phyloP scores from a whole-genome alignment of 2,888 invertebrate genomes.

The Petrolisthes cinctipes region DNA sequence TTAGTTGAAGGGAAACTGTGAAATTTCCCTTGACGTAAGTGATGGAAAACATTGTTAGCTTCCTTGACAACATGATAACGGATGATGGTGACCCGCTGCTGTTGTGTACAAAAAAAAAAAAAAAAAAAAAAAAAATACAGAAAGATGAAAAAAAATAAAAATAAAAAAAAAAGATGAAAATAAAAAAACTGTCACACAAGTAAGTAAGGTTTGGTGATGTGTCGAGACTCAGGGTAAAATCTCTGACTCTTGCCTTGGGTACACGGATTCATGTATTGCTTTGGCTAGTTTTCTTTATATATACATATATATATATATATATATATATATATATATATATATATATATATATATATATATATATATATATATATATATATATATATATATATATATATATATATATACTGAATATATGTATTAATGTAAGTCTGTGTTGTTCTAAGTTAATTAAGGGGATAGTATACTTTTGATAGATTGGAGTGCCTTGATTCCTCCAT shows the following conservation, averaged over 20 bases:
- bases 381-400: constrained; percentile 13
- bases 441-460: too few relatives aligned
- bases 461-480: too few relatives aligned
- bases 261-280: background rate
- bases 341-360: constrained; percentile 30
- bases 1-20: too few relatives aligned
- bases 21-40: too few relatives aligned
- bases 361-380: constrained; percentile 6
- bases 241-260: background rate
- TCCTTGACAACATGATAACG: too few relatives aligned
- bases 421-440: background rate
- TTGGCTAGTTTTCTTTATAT: background rate
- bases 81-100: too few relatives aligned
- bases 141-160: background rate
- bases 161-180: background rate
- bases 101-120: background rate
- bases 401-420: constrained; percentile 10
- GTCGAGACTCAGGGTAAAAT: background rate
- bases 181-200: background rate
- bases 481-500: too few relatives aligned
- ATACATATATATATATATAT: too few relatives aligned
- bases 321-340: constrained; percentile 40
- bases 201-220: background rate
- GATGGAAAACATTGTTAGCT: too few relatives aligned
- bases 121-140: background rate